Evolutionary conservation across 2,888 invertebrate genomes (phyloP).

Genomic region (Microdon myrmicae): DNA sequence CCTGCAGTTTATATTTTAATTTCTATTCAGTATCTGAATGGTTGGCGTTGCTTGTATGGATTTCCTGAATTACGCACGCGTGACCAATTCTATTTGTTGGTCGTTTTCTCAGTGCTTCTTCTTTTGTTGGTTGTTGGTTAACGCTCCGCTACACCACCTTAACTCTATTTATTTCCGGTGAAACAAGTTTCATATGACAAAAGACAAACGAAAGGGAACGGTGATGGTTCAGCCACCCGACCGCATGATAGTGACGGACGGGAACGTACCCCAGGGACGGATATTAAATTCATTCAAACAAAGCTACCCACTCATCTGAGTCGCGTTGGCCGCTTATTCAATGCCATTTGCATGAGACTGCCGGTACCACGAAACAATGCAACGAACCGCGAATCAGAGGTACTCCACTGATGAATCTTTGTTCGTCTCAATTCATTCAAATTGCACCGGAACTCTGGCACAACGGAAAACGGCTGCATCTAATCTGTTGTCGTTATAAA

Average conservation of each 20-base stretch:
- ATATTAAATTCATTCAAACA: slow-evolving; percentile 36
- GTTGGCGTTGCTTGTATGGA: slow-evolving; percentile 1
- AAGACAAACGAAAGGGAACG: slow-evolving; percentile 42
- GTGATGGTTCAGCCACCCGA: neutral
- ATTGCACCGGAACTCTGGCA: slow-evolving; percentile 32
- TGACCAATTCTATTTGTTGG: slow-evolving; percentile 32
- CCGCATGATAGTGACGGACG: neutral
- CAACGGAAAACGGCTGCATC: slow-evolving; percentile 23
- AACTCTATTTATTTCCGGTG: slow-evolving; percentile 42
- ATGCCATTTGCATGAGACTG: slow-evolving; percentile 27
- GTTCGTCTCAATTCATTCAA: slow-evolving; percentile 5
- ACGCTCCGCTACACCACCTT: slow-evolving; percentile 14
- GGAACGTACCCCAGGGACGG: slow-evolving; percentile 3
- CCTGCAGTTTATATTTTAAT: slow-evolving; percentile 22
- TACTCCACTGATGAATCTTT: slow-evolving; percentile 25
- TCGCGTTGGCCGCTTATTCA: slow-evolving; percentile 36
- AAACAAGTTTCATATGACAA: slow-evolving; percentile 49
- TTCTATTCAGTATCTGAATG: slow-evolving; percentile 20
- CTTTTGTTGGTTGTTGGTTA: slow-evolving; percentile 4
- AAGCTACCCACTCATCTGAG: slow-evolving; percentile 49
- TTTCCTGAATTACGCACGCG: slow-evolving; percentile 51
- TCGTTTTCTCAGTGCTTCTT: slow-evolving; percentile 3
- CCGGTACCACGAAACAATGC: slow-evolving; percentile 28
- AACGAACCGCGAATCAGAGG: slow-evolving; percentile 21
- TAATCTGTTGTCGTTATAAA: slow-evolving; percentile 37